Conservation (phyloP, 2,797 vertebrate species). For the Sebastes paucispinis region DNA sequence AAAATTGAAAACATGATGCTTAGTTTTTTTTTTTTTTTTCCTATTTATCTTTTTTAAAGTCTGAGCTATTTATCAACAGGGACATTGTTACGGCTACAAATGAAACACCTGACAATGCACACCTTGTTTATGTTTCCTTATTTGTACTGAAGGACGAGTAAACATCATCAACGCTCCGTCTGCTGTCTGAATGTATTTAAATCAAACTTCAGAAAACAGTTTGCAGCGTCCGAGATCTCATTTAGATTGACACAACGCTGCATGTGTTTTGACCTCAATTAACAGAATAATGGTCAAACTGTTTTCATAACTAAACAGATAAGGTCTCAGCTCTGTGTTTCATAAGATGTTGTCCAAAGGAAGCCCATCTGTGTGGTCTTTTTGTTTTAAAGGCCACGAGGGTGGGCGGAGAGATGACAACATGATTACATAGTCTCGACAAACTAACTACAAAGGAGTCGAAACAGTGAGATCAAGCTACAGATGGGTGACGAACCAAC, state of each 20-base stretch:
- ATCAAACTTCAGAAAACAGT: not conserved
- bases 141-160: slow-evolving; percentile 61
- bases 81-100: slow-evolving; percentile 45
- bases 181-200: slow-evolving; percentile 37
- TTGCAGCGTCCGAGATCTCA: slow-evolving; percentile 8
- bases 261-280: not conserved
- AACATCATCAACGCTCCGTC: slow-evolving; percentile 42
- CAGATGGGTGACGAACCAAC: not conserved
- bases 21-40: slow-evolving; percentile 55
- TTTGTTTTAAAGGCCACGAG: slow-evolving; percentile 29
- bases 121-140: slow-evolving; percentile 60
- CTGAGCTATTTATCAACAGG: slow-evolving; percentile 52
- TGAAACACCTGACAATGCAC: slow-evolving; percentile 43
- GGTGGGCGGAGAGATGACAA: slow-evolving; percentile 20
- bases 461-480: not conserved
- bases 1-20: slow-evolving; percentile 61
- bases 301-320: not conserved
- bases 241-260: slow-evolving; percentile 10
- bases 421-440: slow-evolving; percentile 26
- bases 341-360: not conserved
- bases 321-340: not conserved
- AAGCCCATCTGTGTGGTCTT: slow-evolving; percentile 39
- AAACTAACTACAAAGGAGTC: slow-evolving; percentile 1
- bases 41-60: slow-evolving; percentile 63
- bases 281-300: not conserved